Base-by-base conservation (phyloP, 2,888 invertebrate genomes). In the Leptinotarsa haldemani region DNA sequence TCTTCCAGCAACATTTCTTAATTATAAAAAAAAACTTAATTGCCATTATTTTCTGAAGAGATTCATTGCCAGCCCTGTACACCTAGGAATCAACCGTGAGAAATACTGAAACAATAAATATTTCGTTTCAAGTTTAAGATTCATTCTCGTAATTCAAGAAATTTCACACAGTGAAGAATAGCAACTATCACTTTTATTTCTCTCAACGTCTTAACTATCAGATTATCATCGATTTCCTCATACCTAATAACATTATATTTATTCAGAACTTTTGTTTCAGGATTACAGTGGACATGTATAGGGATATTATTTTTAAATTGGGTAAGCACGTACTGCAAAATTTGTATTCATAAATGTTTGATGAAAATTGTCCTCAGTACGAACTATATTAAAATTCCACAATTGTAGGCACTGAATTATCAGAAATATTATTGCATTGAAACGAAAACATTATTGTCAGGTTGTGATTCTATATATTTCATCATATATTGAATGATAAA, bases 221-320 rank as follows among this genome's bases (percentile, higher is more conserved):
- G 22, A 22, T 56, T 20, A 56, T 56, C 22, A 56, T 25, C 20
- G 25, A 56, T 56, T 56, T 56, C 22, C 56, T 56, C 15, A 56
- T 20, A 56, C 15, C 40, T 40, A 9, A 40, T 56, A 15, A 22
- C 56, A 25, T 56, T 56, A 56, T 56, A 15, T 56, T 56, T 13
- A 56, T 56, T 56, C 22, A 56, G 2, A 18, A 22, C 22, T 18
- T 63, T 70, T 70, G 69, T 70, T 70, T 48, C 50, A 50, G 25
- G 63, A 22, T 63, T 22, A 70, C 63, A 64, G 69, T 63, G 69
- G 30, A 70, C 61, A 70, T 64, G 64, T 25, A 25, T 50, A 25
- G 18, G 50, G 9, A 50, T 20, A 40, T 64, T 13, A 63, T 64
- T 22, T 40, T 30, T n/a, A 50, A 70, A 50, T 18, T 56, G 56